phyloP scores from a whole-genome alignment of 2,113 vertebrate genomes.

The Mormyrus lacerda region DNA sequence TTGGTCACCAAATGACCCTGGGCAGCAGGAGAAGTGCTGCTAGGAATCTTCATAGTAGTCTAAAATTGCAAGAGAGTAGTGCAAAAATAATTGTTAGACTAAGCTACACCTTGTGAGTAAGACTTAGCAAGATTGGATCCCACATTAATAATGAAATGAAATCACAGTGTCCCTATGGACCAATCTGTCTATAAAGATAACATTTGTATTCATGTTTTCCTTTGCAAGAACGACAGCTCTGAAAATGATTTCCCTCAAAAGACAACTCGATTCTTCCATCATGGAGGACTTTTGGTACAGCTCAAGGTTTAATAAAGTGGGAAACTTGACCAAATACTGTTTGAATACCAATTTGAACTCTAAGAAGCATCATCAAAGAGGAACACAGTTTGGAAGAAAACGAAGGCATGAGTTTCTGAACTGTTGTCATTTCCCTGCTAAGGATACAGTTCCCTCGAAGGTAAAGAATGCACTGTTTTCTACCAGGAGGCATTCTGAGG shows the following conservation, averaged over 20 bases:
- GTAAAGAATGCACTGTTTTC: neutral
- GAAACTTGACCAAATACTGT: neutral
- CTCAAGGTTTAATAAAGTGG: neutral
- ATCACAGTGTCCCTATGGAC: neutral
- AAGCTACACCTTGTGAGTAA: neutral
- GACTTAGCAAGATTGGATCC: neutral
- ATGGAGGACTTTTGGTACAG: neutral
- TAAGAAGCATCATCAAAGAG: neutral
- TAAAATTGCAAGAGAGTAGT: neutral
- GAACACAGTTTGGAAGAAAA: neutral
- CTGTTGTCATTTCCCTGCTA: neutral
- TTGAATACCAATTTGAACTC: neutral
- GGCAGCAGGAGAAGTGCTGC: neutral
- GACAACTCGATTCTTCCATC: neutral
- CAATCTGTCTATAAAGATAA: neutral
- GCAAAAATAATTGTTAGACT: neutral
- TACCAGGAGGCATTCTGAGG: neutral
- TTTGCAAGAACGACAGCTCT: neutral
- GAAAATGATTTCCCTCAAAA: neutral
- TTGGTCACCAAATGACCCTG: neutral
- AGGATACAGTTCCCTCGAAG: neutral
- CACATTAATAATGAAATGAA: neutral
- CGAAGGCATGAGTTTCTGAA: neutral
- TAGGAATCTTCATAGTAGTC: neutral
- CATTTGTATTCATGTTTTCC: neutral